These are phyloP conservation scores for Marcusenius ussheri DNA, from an alignment of 2,113 vertebrate genomes.

Conservation along the genomic window DNA sequence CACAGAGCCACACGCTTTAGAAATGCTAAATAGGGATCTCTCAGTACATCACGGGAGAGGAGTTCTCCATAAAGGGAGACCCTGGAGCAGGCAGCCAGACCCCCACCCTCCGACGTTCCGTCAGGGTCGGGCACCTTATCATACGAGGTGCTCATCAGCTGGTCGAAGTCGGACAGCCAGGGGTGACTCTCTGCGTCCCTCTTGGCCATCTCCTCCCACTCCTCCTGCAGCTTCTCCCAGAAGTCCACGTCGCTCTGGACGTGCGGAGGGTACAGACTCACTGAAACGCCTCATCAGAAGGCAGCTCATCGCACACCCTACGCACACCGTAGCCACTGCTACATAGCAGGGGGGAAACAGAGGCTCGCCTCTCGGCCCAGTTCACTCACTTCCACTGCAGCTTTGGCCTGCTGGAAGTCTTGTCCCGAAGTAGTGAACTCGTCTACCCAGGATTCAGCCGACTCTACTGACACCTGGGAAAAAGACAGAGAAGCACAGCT, in stretches of 20 bases:
- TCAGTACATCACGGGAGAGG: not conserved
- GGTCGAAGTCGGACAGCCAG: constrained; percentile 93
- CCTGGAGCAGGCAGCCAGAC: not conserved
- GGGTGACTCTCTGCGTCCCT: constrained; percentile 91
- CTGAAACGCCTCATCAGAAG: not conserved
- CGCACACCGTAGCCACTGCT: not conserved
- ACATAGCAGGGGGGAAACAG: not conserved
- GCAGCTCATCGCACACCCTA: not conserved
- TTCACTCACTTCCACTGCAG: constrained; percentile 84
- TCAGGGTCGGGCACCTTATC: constrained; percentile 73
- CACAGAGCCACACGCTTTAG: not conserved
- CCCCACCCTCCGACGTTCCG: not conserved
- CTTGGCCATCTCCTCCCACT: constrained; percentile 98
- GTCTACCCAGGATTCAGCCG: constrained; percentile 93
- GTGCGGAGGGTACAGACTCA: not conserved
- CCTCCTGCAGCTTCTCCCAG: constrained; percentile 98
- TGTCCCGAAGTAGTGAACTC: constrained; percentile 74
- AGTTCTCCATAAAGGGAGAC: not conserved
- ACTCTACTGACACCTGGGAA: constrained; percentile 73
- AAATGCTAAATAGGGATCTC: not conserved
- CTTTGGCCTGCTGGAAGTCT: constrained; percentile 91
- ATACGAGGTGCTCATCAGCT: constrained; percentile 75
- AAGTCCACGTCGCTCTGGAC: constrained; percentile 93
- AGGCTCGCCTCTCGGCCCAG: not conserved
- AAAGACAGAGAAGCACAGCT: constrained; percentile 24